A percentile compares a stretch with the other conserved stretches of the same genome.
Conservation (phyloP, 1,140 invertebrate genomes). For the Aplysia californica region DNA sequence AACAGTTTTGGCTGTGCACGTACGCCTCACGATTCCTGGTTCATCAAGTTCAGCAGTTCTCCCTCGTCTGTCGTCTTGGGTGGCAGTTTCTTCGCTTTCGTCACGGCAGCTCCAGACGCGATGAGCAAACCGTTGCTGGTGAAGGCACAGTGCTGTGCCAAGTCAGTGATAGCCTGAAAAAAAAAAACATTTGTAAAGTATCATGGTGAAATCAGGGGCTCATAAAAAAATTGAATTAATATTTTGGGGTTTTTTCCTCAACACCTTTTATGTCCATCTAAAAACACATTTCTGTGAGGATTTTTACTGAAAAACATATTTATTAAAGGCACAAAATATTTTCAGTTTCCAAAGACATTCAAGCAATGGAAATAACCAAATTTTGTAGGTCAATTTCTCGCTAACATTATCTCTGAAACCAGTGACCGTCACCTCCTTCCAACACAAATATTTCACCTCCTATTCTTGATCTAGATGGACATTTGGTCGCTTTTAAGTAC, state of each 20-base stretch:
- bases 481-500: too few species aligned
- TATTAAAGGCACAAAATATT: too few species aligned
- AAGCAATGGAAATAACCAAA: too few species aligned
- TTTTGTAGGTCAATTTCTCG: background rate
- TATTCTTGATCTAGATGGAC: background rate
- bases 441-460: background rate
- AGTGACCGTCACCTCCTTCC: background rate
- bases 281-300: too few species aligned
- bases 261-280: too few species aligned
- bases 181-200: too few species aligned
- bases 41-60: background rate
- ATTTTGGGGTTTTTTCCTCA: too few species aligned
- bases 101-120: slow-evolving; percentile 56
- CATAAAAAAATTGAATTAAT: too few species aligned
- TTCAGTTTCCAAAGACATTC: too few species aligned
- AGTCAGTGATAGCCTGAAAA: slow-evolving; percentile 57
- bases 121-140: slow-evolving; percentile 57
- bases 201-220: too few species aligned
- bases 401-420: background rate
- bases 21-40: too few species aligned
- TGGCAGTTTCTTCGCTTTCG: slow-evolving; percentile 15
- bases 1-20: too few species aligned
- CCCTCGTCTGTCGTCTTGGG: background rate
- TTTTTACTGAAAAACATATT: background rate
- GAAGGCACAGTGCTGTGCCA: slow-evolving; percentile 61